phyloP scores from a whole-genome alignment of 53 echinoderm and acorn worm genomes.

The Echinarachnius parma region DNA sequence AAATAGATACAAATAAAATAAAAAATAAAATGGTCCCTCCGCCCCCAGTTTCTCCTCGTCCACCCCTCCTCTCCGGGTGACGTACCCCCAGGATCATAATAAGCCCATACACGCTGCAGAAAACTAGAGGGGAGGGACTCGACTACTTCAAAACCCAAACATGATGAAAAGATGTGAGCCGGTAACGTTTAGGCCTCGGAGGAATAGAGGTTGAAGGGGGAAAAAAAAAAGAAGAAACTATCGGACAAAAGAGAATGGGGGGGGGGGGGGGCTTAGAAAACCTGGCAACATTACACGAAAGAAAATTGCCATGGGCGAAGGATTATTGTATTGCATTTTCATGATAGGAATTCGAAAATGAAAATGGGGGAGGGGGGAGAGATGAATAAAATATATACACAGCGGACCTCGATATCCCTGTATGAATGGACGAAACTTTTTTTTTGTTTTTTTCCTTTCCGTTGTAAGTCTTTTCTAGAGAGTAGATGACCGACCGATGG shows the following conservation, averaged over 20 bases:
- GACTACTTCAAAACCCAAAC: background rate
- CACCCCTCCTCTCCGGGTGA: too few relatives aligned
- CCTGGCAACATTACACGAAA: slow-evolving; percentile 26
- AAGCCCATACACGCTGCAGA: too few relatives aligned
- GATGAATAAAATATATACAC: too few relatives aligned
- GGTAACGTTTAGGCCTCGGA: background rate
- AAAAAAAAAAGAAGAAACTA: background rate
- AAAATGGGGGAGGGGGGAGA: slow-evolving; percentile 32
- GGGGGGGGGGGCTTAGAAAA: slow-evolving; percentile 3
- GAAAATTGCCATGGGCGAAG: slow-evolving; percentile 36
- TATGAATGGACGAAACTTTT: too few relatives aligned
- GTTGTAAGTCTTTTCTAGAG: too few relatives aligned
- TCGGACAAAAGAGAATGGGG: background rate
- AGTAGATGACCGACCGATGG: slow-evolving; percentile 33
- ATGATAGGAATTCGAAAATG: too few relatives aligned
- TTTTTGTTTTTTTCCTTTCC: too few relatives aligned
- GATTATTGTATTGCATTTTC: slow-evolving; percentile 49
- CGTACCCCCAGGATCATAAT: too few relatives aligned
- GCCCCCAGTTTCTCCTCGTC: too few relatives aligned
- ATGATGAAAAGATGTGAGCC: background rate
- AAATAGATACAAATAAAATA: too few relatives aligned
- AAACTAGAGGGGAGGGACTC: background rate
- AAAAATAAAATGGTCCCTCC: too few relatives aligned
- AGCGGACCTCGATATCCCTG: slow-evolving; percentile 21
- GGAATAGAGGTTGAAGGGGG: background rate